Conservation (phyloP, 2,888 invertebrate genomes). For the Drosophila nigricruria region DNA sequence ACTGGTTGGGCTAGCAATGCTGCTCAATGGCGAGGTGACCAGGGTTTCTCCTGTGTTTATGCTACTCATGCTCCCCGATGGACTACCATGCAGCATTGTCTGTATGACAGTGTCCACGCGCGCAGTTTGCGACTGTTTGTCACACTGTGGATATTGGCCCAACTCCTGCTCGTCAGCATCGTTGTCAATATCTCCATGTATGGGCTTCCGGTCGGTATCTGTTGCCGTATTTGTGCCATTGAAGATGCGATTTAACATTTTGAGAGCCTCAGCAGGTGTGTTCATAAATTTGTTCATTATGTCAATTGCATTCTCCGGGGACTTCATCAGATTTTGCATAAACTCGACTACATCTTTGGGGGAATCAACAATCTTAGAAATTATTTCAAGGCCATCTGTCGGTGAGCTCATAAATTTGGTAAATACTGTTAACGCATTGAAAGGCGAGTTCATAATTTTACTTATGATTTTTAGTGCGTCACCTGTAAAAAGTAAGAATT, state of each 20-base stretch:
- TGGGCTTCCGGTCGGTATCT: conserved; percentile 33
- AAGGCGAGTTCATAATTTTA: conserved; percentile 85
- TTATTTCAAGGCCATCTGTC: conserved; percentile 85
- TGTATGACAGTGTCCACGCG: conserved; percentile 73
- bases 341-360: conserved; percentile 85
- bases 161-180: conserved; percentile 23
- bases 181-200: background rate
- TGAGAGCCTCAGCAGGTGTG: conserved; percentile 84
- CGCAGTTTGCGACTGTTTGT: conserved; percentile 37
- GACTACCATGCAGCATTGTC: conserved; percentile 68
- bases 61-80: conserved; percentile 47
- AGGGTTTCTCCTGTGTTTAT: conserved; percentile 37
- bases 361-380: conserved; percentile 85
- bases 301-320: conserved; percentile 85
- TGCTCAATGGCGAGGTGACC: conserved; percentile 52
- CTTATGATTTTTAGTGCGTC: conserved; percentile 85
- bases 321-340: conserved; percentile 84
- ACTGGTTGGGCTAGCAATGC: conserved; percentile 50
- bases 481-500: conserved; percentile 58
- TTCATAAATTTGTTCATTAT: conserved; percentile 86
- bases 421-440: conserved; percentile 85
- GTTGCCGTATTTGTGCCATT: conserved; percentile 69
- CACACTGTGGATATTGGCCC: conserved; percentile 8
- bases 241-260: conserved; percentile 84
- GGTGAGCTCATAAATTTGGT: conserved; percentile 86